phyloP scores from a whole-genome alignment of 1,140 invertebrate genomes.

The Lordiphosa collinella region DNA sequence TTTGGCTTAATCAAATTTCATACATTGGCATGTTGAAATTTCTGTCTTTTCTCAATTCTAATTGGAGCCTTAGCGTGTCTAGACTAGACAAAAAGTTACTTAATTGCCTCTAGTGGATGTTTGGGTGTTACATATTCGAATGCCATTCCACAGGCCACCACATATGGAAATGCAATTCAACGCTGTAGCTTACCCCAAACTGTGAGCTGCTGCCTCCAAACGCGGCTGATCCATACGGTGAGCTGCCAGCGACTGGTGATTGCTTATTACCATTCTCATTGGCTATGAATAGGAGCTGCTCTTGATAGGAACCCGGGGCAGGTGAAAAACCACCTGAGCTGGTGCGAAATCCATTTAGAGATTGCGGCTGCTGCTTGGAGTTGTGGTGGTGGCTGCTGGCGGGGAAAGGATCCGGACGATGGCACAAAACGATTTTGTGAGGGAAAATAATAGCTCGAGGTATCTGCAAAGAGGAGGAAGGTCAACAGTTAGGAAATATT shows the following conservation, averaged over 20 bases:
- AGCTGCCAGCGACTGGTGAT: slow-evolving; percentile 21
- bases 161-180: slow-evolving; percentile 51
- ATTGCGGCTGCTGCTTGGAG: slow-evolving; percentile 9
- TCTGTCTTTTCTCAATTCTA: slow-evolving; percentile 45
- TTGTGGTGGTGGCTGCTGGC: slow-evolving; percentile 25
- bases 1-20: slow-evolving; percentile 53
- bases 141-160: not conserved
- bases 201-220: slow-evolving; percentile 49
- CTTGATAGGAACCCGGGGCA: slow-evolving; percentile 72
- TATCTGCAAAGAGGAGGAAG: slow-evolving; percentile 56
- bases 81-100: slow-evolving; percentile 30
- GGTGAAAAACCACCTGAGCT: slow-evolving; percentile 38
- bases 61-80: slow-evolving; percentile 49
- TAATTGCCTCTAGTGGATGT: slow-evolving; percentile 48
- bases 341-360: slow-evolving; percentile 29
- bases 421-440: slow-evolving; percentile 76
- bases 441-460: slow-evolving; percentile 69
- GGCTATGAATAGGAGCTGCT: slow-evolving; percentile 70
- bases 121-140: slow-evolving; percentile 5
- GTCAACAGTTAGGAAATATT: slow-evolving; percentile 33
- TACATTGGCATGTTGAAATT: slow-evolving; percentile 52
- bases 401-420: slow-evolving; percentile 61
- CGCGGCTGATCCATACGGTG: slow-evolving; percentile 49
- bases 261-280: slow-evolving; percentile 61
- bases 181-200: slow-evolving; percentile 61